Conservation (phyloP, 1,140 invertebrate genomes). For the Thereuonema tuberculata region DNA sequence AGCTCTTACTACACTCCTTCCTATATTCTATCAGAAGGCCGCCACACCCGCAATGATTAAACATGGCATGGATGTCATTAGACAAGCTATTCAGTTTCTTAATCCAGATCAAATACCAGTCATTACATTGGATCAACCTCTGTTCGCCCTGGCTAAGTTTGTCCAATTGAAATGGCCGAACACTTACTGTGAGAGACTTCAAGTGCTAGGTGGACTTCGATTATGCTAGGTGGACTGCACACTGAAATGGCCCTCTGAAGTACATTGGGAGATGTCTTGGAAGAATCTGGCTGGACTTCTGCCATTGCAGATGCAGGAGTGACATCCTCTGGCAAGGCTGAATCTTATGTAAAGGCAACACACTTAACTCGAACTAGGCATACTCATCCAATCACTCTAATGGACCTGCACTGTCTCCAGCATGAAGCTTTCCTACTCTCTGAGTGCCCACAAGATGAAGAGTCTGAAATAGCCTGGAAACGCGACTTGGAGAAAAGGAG, state of each 20-base stretch:
- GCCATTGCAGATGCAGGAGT: neutral
- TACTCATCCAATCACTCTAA: neutral
- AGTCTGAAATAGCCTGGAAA: neutral
- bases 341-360: neutral
- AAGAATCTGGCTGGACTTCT: neutral
- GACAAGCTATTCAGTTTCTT: constrained; percentile 10
- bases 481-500: neutral
- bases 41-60: constrained; percentile 12
- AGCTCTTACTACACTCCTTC: constrained; percentile 6
- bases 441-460: neutral
- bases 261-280: neutral
- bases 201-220: too few relatives aligned
- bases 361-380: neutral
- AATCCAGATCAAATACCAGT: constrained; percentile 21
- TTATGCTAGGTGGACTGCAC: constrained; percentile 16
- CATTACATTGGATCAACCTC: constrained; percentile 18
- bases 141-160: constrained; percentile 17
- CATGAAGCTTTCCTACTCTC: constrained; percentile 7
- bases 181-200: constrained; percentile 14
- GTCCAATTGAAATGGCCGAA: constrained; percentile 21
- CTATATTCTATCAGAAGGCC: constrained; percentile 15
- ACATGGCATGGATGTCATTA: constrained; percentile 17
- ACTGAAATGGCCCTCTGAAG: constrained; percentile 12
- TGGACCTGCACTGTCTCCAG: constrained; percentile 10
- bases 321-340: neutral